These are phyloP conservation scores for Linyphia triangularis DNA, from an alignment of 2,888 invertebrate genomes.

Conservation along the genomic window DNA sequence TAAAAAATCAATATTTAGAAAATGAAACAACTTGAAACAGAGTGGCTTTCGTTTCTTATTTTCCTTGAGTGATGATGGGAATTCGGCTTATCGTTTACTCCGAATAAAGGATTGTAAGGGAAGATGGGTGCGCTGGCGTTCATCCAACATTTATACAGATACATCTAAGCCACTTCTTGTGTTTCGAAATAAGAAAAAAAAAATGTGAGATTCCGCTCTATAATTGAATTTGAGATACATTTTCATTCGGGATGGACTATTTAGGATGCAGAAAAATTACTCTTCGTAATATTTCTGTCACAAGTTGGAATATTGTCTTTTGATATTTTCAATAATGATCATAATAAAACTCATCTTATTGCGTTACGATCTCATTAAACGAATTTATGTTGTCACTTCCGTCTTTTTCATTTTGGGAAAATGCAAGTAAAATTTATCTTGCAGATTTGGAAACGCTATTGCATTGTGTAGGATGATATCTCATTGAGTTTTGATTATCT, in stretches of 20 bases:
- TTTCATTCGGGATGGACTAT: background rate
- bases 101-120: background rate
- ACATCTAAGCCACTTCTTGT: constrained; percentile 9
- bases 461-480: no score
- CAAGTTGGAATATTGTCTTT: background rate
- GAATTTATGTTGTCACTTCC: background rate
- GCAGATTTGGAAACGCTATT: no score
- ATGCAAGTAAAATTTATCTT: no score
- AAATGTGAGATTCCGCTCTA: background rate
- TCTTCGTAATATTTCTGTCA: background rate
- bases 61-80: constrained; percentile 23
- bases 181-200: background rate
- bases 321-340: background rate
- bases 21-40: constrained; percentile 3
- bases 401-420: no score
- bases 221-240: constrained; percentile 10
- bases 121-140: constrained; percentile 15
- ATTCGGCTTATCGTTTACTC: constrained; percentile 5
- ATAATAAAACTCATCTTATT: background rate
- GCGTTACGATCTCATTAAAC: background rate
- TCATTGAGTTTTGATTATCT: no score
- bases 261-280: background rate
- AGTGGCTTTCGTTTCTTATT: constrained; percentile 12
- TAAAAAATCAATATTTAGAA: background rate
- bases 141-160: constrained; percentile 16